A percentile compares a stretch with the other conserved stretches of the same genome.
Evolutionary conservation across 1,140 invertebrate genomes (phyloP).

Genomic region (Antheraea pernyi): DNA sequence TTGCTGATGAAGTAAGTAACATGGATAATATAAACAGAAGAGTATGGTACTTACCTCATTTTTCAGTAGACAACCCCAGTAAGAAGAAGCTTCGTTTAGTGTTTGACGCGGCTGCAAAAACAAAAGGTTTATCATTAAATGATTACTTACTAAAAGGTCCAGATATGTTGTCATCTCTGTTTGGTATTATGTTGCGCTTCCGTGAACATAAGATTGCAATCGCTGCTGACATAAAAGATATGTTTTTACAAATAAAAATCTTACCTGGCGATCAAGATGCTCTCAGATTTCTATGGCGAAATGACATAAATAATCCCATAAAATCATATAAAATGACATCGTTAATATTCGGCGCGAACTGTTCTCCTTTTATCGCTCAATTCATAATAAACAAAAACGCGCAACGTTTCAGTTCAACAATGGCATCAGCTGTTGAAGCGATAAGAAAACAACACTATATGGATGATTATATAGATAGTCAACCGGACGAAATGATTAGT

Average conservation of each 20-base stretch:
- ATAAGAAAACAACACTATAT: constrained; percentile 48
- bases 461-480: constrained; percentile 55
- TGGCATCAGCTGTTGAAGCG: constrained; percentile 33
- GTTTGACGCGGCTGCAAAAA: no score
- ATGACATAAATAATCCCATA: constrained; percentile 1
- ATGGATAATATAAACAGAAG: no score
- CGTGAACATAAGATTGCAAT: constrained; percentile 24
- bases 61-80: no score
- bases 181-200: constrained; percentile 28
- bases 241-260: constrained; percentile 28
- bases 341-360: constrained; percentile 29
- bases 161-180: constrained; percentile 23
- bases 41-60: no score
- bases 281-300: constrained; percentile 21
- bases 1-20: no score
- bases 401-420: constrained; percentile 19
- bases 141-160: no score
- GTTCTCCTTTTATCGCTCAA: constrained; percentile 26
- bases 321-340: constrained; percentile 25
- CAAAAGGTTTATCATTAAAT: no score
- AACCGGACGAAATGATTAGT: constrained; percentile 29
- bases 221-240: constrained; percentile 25
- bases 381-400: constrained; percentile 31
- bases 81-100: no score
- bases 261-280: constrained; percentile 14